Conservation (phyloP, 2,888 invertebrate genomes). For the Coecobrya sp. region DNA sequence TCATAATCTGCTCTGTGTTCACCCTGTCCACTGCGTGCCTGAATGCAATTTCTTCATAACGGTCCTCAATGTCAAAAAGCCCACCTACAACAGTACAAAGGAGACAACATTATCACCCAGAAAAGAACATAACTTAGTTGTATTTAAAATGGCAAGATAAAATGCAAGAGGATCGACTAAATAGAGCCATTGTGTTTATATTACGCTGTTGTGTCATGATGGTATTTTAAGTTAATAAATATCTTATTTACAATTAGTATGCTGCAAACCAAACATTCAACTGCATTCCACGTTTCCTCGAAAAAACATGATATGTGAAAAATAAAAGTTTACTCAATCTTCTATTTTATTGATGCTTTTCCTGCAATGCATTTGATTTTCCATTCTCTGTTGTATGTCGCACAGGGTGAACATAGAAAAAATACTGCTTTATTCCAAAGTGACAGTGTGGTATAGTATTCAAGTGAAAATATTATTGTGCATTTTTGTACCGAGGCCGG, state of each 20-base stretch:
- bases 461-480: background rate
- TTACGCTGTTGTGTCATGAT: background rate
- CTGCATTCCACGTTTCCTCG: background rate
- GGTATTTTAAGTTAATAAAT: background rate
- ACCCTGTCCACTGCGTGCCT: slow-evolving; percentile 96
- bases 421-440: too few relatives aligned
- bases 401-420: slow-evolving; percentile 64
- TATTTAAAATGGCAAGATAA: background rate
- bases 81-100: slow-evolving; percentile 84
- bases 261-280: background rate
- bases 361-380: slow-evolving; percentile 37
- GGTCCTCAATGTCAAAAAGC: slow-evolving; percentile 86
- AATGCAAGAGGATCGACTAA: slow-evolving; percentile 6
- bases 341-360: slow-evolving; percentile 9
- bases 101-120: slow-evolving; percentile 75
- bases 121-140: background rate
- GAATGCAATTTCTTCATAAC: slow-evolving; percentile 93
- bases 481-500: background rate
- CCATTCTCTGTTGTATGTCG: slow-evolving; percentile 66
- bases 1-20: slow-evolving; percentile 94
- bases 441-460: background rate
- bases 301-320: background rate
- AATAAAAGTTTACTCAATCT: background rate
- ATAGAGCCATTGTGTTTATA: slow-evolving; percentile 1
- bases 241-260: too few relatives aligned